Evolutionary conservation across 35 echinoderm and acorn worm genomes (phyloP).

Genomic region (Apostichopus japonicus): DNA sequence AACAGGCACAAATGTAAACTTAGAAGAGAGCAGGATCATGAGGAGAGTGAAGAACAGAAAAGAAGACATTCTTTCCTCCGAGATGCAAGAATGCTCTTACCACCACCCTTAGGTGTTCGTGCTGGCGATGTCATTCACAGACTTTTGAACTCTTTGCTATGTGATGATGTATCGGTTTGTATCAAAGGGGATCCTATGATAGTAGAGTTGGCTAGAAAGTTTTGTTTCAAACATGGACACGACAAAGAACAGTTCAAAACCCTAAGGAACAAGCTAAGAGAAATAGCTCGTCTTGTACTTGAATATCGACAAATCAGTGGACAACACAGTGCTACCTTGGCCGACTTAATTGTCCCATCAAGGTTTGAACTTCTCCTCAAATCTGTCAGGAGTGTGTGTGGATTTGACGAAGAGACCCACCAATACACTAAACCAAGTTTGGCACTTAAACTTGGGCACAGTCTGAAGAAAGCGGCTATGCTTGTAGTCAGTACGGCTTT

Average conservation of each 20-base stretch:
- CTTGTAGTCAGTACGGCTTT: conserved; percentile 48
- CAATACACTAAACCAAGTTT: conserved; percentile 51
- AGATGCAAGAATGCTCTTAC: conserved; percentile 51
- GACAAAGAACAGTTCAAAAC: conserved; percentile 49
- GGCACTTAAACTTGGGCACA: conserved; percentile 60
- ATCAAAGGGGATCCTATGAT: conserved; percentile 66
- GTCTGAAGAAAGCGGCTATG: conserved; percentile 45
- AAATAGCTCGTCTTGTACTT: conserved; percentile 56
- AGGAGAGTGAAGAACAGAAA: conserved; percentile 8
- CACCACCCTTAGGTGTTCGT: conserved; percentile 38
- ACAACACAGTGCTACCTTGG: conserved; percentile 25
- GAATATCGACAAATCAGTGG: conserved; percentile 53
- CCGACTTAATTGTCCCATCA: conserved; percentile 39
- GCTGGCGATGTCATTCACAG: conserved; percentile 47
- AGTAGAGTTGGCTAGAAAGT: conserved; percentile 43
- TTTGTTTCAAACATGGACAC: conserved; percentile 59
- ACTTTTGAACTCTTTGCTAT: conserved; percentile 30
- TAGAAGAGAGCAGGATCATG: conserved; percentile 18
- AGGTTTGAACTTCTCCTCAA: conserved; percentile 18
- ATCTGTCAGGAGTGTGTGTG: conserved; percentile 53
- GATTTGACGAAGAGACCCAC: conserved; percentile 63
- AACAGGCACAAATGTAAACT: conserved; percentile 66
- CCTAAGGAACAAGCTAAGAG: conserved; percentile 58
- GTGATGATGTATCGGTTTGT: conserved; percentile 49
- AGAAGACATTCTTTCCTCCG: not conserved